Evolutionary conservation across 2,113 vertebrate genomes (phyloP).

Genomic region (rat (Rattus norvegicus)): GRCr8 NC_086020.1:138104501-138105000

Average conservation of each 20-base stretch:
- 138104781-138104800: neutral
- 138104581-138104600: neutral
- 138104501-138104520: neutral
- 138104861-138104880: neutral
- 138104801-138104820: neutral
- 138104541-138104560: neutral
- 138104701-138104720: neutral
- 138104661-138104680: neutral
- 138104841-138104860: neutral
- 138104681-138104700: neutral
- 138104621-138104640: conserved; percentile 16
- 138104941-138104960: neutral
- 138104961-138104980: neutral
- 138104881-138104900: neutral
- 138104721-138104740: neutral
- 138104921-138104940: neutral
- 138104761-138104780: neutral
- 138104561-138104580: neutral
- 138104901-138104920: neutral
- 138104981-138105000: neutral
- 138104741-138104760: neutral
- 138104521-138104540: neutral
- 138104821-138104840: neutral
- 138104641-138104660: conserved; percentile 9
- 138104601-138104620: conserved; percentile 53